These are phyloP conservation scores for Eudyptes chrysolophus DNA, from an alignment of 2,113 vertebrate genomes.

Conservation along the genomic window DNA sequence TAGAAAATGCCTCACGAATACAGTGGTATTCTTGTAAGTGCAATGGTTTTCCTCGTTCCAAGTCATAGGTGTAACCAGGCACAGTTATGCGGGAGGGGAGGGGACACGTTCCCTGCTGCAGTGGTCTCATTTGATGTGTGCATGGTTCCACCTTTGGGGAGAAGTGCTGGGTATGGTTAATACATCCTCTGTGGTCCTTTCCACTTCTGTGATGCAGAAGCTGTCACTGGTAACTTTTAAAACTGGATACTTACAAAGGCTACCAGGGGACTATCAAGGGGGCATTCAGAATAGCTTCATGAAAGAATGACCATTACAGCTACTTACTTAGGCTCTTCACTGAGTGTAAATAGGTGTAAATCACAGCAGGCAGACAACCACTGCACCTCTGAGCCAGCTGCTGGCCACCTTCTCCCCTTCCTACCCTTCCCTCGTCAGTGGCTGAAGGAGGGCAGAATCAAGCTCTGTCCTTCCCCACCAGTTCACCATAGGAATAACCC, in stretches of 20 bases:
- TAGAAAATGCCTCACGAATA: not conserved
- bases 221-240: not conserved
- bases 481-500: not conserved
- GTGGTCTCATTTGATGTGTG: not conserved
- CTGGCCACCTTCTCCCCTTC: not conserved
- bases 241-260: not conserved
- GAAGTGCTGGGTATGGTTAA: not conserved
- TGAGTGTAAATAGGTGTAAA: not conserved
- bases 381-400: not conserved
- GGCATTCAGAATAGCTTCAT: not conserved
- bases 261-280: not conserved
- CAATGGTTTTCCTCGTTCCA: not conserved
- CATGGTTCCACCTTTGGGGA: not conserved
- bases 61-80: not conserved
- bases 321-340: not conserved
- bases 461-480: not conserved
- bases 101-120: not conserved
- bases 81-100: rapidly evolving
- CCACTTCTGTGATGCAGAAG: not conserved
- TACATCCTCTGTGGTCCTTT: not conserved
- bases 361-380: not conserved
- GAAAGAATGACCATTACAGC: not conserved
- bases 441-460: not conserved
- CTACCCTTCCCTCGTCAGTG: not conserved
- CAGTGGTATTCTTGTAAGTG: not conserved